Base-by-base conservation (phyloP, 2,113 vertebrate genomes). In the Spea bombifrons region DNA sequence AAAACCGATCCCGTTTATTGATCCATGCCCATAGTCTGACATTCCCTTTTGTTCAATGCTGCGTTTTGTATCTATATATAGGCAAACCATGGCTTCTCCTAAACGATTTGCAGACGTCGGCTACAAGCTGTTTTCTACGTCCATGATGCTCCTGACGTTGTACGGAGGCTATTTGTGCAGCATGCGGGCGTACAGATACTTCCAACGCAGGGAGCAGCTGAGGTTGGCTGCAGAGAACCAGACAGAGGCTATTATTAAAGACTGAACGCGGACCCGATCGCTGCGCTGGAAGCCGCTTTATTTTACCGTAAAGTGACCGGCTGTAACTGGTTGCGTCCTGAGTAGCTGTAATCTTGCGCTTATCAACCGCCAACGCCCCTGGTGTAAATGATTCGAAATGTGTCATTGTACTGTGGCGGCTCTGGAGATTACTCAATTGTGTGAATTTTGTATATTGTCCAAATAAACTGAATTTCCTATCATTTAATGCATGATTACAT, bases 121-220 rank as follows among this genome's bases (percentile, higher is more conserved):
- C 7, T 99, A 99, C 81, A 93, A 92, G 83, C 75, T 93, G 0
- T 95, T 99, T 82, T 95, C 96, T 0, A 81, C 89, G 1, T 95
- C 96, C 16, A 98, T 99, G 97, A 90, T 96, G 88, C 84, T 97
- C 68, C 90, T 99, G 78, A 97, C 96, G 0, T 6, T 88, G 3
- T 98, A 98, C 0, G 96, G 91, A 2, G 95, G 94, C 2, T 97
- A 92, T 89, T 88, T 99, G 78, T 97, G 95, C 80, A 85, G 71
- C 0, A 2, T 88, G 59, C 90, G 94, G 0, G 92, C 81, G 0
- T 93, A 97, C 75, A 88, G 77, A 0, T 91, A 84, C 81, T 74
- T 93, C 61, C 74, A 92, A 81, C 87, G 0, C 2, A 88, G 90
- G 43, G 88, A 88, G 0, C 15, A 89, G 50, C 86, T 89, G 12